These are phyloP conservation scores for Myripristis murdjan DNA, from an alignment of 2,797 vertebrate species.

Conservation along the genomic window DNA sequence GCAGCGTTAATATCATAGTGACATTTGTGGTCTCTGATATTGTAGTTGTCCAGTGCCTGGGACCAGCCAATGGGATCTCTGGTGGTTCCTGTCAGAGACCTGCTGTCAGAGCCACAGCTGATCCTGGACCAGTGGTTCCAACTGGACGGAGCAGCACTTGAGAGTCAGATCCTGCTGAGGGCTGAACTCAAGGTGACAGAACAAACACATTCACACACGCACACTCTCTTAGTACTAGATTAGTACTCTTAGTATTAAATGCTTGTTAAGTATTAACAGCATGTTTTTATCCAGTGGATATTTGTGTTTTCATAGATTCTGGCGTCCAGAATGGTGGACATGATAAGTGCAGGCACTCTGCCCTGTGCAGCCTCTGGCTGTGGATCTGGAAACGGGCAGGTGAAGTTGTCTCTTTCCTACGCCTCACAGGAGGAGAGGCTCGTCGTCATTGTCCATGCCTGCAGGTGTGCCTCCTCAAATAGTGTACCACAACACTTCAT, in stretches of 20 bases:
- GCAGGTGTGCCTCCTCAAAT: slow-evolving; percentile 84
- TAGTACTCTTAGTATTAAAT: too few species aligned
- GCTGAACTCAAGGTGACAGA: slow-evolving; percentile 88
- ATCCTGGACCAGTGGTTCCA: slow-evolving; percentile 89
- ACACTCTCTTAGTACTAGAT: too few species aligned
- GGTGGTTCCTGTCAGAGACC: slow-evolving; percentile 86
- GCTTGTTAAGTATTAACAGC: too few species aligned
- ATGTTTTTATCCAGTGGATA: not conserved
- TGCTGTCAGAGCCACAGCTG: slow-evolving; percentile 85
- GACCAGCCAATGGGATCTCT: slow-evolving; percentile 87
- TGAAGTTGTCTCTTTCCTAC: slow-evolving; percentile 89
- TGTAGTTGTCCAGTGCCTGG: slow-evolving; percentile 80
- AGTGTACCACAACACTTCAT: not conserved
- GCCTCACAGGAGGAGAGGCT: slow-evolving; percentile 84
- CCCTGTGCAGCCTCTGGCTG: slow-evolving; percentile 67
- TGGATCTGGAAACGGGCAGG: slow-evolving; percentile 71
- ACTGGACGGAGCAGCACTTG: slow-evolving; percentile 80
- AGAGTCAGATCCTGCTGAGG: slow-evolving; percentile 89
- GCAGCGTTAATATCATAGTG: not conserved
- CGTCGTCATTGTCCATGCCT: slow-evolving; percentile 86
- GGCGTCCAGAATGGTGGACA: slow-evolving; percentile 82
- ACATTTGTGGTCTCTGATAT: not conserved
- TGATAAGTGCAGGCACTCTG: slow-evolving; percentile 74
- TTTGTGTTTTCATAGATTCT: slow-evolving; percentile 72
- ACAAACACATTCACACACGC: slow-evolving; percentile 1